Conservation (phyloP, 2,888 invertebrate genomes). For the Melanotus villosus region DNA sequence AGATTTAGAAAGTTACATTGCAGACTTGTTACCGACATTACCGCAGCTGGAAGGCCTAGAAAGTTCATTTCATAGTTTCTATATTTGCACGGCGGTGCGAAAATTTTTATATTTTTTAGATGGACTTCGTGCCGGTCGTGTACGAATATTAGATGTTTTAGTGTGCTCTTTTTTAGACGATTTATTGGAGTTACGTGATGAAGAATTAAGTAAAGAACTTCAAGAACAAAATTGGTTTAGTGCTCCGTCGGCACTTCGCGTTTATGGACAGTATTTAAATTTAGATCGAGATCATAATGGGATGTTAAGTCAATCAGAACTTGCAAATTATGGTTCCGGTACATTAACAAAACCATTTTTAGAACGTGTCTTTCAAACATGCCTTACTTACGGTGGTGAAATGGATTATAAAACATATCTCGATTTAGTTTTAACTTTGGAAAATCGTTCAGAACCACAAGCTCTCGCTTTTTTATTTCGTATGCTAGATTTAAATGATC, state of each 20-base stretch:
- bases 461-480: conserved; percentile 92
- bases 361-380: conserved; percentile 94
- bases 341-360: conserved; percentile 93
- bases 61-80: conserved; percentile 95
- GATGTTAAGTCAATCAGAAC: conserved; percentile 92
- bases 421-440: conserved; percentile 93
- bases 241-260: conserved; percentile 87
- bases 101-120: conserved; percentile 98
- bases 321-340: conserved; percentile 91
- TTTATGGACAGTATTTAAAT: conserved; percentile 95
- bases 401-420: conserved; percentile 98
- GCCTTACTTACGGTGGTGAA: conserved; percentile 93
- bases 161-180: conserved; percentile 94
- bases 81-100: conserved; percentile 95
- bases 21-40: conserved; percentile 92
- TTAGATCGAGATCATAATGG: conserved; percentile 96
- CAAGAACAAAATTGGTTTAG: conserved; percentile 95
- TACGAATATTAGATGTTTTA: conserved; percentile 92
- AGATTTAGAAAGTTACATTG: conserved; percentile 95
- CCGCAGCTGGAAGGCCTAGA: conserved; percentile 92
- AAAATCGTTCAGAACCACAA: conserved; percentile 93
- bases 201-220: conserved; percentile 79
- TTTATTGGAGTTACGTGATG: conserved; percentile 77
- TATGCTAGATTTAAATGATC: conserved; percentile 90
- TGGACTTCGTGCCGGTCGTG: conserved; percentile 87